These are phyloP conservation scores for Podocnemis expansa DNA, from an alignment of 2,113 vertebrate species.

Conservation along the genomic window DNA sequence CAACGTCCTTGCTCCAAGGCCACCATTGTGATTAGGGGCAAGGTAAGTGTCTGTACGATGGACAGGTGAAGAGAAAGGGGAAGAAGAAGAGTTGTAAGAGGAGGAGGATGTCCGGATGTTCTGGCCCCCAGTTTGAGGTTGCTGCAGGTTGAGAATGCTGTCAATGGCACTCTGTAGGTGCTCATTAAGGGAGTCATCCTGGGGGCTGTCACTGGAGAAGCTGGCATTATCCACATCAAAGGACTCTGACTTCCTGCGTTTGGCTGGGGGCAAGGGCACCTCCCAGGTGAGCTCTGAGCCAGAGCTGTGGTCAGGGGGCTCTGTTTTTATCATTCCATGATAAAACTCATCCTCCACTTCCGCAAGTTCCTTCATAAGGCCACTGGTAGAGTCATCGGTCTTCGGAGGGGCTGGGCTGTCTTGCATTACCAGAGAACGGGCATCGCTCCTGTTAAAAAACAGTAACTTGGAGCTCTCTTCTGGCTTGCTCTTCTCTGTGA, in stretches of 20 bases:
- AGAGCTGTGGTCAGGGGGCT: slow-evolving; percentile 18
- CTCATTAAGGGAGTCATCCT: slow-evolving; percentile 89
- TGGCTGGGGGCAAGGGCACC: slow-evolving; percentile 80
- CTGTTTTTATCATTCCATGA: slow-evolving; percentile 78
- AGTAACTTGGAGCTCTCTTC: slow-evolving; percentile 38
- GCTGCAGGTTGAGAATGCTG: slow-evolving; percentile 96
- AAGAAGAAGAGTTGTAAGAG: slow-evolving; percentile 78
- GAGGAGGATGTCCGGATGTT: slow-evolving; percentile 64
- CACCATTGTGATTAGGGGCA: slow-evolving; percentile 87
- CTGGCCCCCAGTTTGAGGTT: slow-evolving; percentile 74
- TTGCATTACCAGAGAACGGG: slow-evolving; percentile 28
- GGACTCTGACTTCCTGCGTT: slow-evolving; percentile 88
- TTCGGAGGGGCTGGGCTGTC: neutral
- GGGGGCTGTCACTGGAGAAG: slow-evolving; percentile 94
- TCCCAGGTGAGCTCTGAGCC: slow-evolving; percentile 66
- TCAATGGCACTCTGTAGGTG: slow-evolving; percentile 96
- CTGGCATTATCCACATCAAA: slow-evolving; percentile 94
- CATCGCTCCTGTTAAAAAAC: neutral
- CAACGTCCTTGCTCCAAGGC: slow-evolving; percentile 90
- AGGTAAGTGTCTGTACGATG: slow-evolving; percentile 81
- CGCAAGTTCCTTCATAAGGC: slow-evolving; percentile 81
- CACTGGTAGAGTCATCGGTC: slow-evolving; percentile 60
- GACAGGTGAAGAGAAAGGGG: slow-evolving; percentile 81
- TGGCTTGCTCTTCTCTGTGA: neutral
- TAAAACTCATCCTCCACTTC: slow-evolving; percentile 87